These are phyloP conservation scores for Tetramorium parvispinum DNA, from an alignment of 1,140 invertebrate genomes.

Conservation along the genomic window DNA sequence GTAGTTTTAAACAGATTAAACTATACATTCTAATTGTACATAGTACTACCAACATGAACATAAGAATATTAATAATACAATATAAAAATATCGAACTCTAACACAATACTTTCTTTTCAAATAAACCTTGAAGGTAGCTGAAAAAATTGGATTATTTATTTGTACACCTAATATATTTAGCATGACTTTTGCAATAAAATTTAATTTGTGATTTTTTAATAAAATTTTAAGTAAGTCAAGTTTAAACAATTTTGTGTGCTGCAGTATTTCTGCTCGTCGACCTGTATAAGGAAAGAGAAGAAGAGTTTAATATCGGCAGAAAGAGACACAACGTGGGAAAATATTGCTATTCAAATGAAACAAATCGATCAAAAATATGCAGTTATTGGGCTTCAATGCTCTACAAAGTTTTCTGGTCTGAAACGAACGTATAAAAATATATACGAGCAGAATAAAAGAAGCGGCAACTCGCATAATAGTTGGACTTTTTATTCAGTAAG, in stretches of 20 bases:
- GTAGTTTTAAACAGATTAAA: too few species aligned
- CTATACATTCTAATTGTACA: too few species aligned
- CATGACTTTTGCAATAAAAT: not conserved
- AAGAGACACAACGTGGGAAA: not conserved
- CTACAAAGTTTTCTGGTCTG: not conserved
- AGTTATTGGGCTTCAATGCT: not conserved
- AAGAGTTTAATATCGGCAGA: not conserved
- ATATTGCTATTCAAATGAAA: not conserved
- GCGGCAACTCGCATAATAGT: not conserved
- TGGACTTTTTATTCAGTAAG: constrained; percentile 14
- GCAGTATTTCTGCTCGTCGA: not conserved
- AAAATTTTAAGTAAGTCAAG: not conserved
- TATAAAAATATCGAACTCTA: too few species aligned
- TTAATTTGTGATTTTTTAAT: not conserved
- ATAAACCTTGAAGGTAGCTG: too few species aligned
- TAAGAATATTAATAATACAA: too few species aligned
- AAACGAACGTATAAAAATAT: constrained; percentile 11
- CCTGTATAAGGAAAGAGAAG: not conserved
- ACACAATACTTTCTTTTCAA: too few species aligned
- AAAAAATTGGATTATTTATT: too few species aligned
- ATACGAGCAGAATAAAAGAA: not conserved
- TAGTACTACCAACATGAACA: too few species aligned
- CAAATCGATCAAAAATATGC: not conserved
- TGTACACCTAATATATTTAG: too few species aligned
- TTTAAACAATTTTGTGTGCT: not conserved